Percentiles rank a stretch among this genome's conserved stretches.
phyloP scores from a whole-genome alignment of 2,113 vertebrate species.

The Eretmochelys imbricata region DNA sequence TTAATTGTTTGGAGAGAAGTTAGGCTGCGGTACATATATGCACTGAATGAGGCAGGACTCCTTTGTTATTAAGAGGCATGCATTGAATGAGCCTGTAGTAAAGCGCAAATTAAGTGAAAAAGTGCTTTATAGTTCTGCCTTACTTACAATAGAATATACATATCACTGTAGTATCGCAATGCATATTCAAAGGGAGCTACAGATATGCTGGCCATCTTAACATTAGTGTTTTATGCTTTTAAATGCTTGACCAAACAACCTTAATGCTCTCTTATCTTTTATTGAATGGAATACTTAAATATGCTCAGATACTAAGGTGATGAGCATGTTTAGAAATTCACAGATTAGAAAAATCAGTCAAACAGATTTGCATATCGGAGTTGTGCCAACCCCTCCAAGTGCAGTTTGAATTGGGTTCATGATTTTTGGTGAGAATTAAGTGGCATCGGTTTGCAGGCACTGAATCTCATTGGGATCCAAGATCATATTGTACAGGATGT shows the following conservation, averaged over 20 bases:
- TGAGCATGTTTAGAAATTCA: neutral
- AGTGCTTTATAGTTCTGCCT: neutral
- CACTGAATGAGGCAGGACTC: neutral
- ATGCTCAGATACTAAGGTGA: neutral
- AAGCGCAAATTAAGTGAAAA: neutral
- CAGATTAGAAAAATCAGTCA: neutral
- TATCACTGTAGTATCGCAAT: neutral
- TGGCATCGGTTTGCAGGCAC: neutral
- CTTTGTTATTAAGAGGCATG: neutral
- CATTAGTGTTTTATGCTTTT: neutral
- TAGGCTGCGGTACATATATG: conserved; percentile 16
- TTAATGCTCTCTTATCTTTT: neutral
- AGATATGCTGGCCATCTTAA: neutral
- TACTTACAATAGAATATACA: neutral
- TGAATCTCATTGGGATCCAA: neutral
- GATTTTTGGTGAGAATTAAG: neutral
- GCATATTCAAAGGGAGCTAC: neutral
- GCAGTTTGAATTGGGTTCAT: neutral
- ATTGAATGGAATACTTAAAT: neutral
- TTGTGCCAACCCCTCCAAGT: neutral
- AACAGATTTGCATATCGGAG: neutral
- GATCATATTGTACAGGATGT: neutral
- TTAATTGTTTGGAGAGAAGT: conserved; percentile 32
- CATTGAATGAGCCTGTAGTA: neutral
- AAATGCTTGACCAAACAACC: neutral